phyloP scores from a whole-genome alignment of 2,797 vertebrate species.

The Mormyrops boulengeri region DNA sequence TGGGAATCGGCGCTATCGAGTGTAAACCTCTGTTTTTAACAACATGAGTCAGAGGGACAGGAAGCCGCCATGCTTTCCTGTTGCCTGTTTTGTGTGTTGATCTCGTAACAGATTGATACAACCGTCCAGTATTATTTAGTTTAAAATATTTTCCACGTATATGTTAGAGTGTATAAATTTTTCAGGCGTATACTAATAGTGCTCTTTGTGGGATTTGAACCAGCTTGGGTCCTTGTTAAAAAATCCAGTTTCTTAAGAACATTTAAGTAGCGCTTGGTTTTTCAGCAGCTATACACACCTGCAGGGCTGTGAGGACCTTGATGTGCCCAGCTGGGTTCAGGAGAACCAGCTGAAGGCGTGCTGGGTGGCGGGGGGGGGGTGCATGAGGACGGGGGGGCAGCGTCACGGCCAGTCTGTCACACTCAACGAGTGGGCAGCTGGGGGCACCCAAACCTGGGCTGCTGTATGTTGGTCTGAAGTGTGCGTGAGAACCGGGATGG shows the following conservation, averaged over 20 bases:
- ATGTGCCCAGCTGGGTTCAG: background rate
- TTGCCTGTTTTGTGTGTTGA: background rate
- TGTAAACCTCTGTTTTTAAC: constrained; percentile 5
- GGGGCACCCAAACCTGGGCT: background rate
- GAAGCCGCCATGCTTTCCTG: background rate
- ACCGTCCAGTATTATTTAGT: background rate
- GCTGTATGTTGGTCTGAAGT: background rate
- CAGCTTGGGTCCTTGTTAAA: background rate
- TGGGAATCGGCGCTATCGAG: background rate
- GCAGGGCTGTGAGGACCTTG: background rate
- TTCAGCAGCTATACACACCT: background rate
- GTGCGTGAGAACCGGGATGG: background rate
- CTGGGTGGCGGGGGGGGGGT: background rate
- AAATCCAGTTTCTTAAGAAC: background rate
- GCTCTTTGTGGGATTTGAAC: background rate
- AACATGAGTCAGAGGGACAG: background rate
- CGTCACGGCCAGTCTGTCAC: background rate
- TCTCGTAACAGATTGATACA: background rate
- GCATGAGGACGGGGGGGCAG: no score
- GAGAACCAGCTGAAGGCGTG: background rate
- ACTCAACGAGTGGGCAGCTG: background rate
- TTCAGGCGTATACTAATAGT: background rate
- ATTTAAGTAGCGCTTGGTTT: background rate
- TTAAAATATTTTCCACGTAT: background rate
- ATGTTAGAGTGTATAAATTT: background rate